Base-by-base conservation (phyloP, 2,888 invertebrate genomes). In the Volucella inflata region DNA sequence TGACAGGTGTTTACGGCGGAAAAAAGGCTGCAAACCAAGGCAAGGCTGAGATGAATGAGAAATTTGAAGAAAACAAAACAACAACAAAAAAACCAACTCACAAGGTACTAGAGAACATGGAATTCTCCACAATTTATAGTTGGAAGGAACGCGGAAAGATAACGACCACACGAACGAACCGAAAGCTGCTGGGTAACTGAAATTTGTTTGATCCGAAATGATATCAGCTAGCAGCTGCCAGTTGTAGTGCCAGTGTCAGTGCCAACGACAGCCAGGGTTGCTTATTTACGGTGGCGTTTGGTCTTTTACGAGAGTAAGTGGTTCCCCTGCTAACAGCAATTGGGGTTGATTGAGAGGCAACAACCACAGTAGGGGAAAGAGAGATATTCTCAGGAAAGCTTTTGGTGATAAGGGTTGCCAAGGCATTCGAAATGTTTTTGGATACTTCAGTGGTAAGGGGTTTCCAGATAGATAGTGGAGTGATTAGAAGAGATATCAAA, bases 171-270 rank as follows among this genome's bases (percentile, higher is more conserved):
- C 67, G 60, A 76, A 80, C 84, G 53, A 75, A 80, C 64, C 68
- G 81, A 85, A 81, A 85, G 85, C 81, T 85, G 68, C 77, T 72
- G 53, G 76, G 76, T 64, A 85, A 85, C 85, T 85, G 68, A 85
- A 85, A 72, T 72, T 72, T 77, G 81, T 85, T 76, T 85, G 67
- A 68, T 57, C 67, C 50, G 14, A 60, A 76, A 72, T 67, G 51
- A 62, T 17, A 44, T 8, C 44, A 46, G 65, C 46, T 17, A 65
- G 55, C 75, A 62, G 64, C 46, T 42, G 59, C 53, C 59, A 10
- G 38, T 30, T 6, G 6, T 6, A 30, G 30, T 21, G 21, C 21
- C 21, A 3, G 3, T 4, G 1, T 21, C 21, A 21, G 21, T 30
- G 30, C 6, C 30, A 30, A 6, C 30, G n/a, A 16, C 12, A 62